A percentile compares a stretch with the other conserved stretches of the same genome.
Conservation (phyloP, 2,888 invertebrate genomes). For the Campaea margaritaria region DNA sequence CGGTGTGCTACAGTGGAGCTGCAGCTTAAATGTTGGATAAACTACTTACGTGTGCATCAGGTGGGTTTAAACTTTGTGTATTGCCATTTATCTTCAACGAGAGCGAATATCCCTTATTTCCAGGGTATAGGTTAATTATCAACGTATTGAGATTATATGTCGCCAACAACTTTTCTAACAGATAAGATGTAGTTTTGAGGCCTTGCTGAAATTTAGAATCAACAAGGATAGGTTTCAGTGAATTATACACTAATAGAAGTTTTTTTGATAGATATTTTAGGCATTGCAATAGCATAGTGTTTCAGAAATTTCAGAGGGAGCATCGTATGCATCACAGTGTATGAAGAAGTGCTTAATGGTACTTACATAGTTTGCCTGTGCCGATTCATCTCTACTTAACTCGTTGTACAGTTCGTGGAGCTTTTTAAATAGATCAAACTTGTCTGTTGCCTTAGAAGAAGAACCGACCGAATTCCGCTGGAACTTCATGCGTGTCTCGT, state of each 20-base stretch:
- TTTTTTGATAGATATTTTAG: neutral
- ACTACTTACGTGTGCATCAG: conserved; percentile 76
- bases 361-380: conserved; percentile 78
- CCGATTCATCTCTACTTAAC: conserved; percentile 76
- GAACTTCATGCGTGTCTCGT: conserved; percentile 80
- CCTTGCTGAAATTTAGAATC: conserved; percentile 79
- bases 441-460: conserved; percentile 68
- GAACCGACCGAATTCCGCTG: conserved; percentile 74
- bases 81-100: conserved; percentile 86
- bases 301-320: neutral
- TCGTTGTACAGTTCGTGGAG: conserved; percentile 81
- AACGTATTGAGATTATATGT: conserved; percentile 95
- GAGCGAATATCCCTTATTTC: conserved; percentile 95
- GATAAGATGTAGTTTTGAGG: conserved; percentile 87
- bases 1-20: neutral
- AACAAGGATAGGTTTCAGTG: conserved; percentile 5
- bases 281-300: neutral
- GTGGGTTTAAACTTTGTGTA: conserved; percentile 74
- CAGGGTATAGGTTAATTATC: conserved; percentile 95
- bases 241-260: neutral
- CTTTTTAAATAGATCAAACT: conserved; percentile 82
- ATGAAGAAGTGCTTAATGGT: neutral
- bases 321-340: neutral
- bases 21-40: neutral
- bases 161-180: conserved; percentile 93